Base-by-base conservation (phyloP, 1,140 invertebrate genomes). In the Oreohelix idahoensis region DNA sequence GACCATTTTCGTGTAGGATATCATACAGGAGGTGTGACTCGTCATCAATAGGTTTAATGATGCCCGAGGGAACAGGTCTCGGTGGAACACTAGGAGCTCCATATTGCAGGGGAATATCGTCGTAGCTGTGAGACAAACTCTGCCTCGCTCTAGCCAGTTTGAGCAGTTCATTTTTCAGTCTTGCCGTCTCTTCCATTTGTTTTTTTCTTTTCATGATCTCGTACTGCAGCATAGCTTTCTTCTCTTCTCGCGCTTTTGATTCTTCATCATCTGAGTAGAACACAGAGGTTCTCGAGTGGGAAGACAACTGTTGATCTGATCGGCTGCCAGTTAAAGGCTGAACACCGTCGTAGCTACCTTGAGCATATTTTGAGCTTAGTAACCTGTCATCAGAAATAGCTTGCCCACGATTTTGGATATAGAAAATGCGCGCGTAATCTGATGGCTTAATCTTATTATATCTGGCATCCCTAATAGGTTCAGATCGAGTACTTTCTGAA, bases 131-230 rank as follows among this genome's bases (percentile, higher is more conserved):
- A 38, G 88, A 85, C 78, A 89, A 84, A 42, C 86, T 84, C 39
- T 89, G 87, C 23, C 87, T 84, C 15, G 86, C 81, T 80, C 89
- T 71, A 13, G 88, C 86, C 71, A 90, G 77, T 58, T 94, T 91
- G 36, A 94, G 86, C 8, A 95, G 90, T 86, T 95, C 94, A 70
- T 94, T 93, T 87, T 95, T 94, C 10, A 95, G 89, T 38, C 94
- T 91, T 13, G 94, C 93, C 76, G 94, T 94, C 84, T 95, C 94
- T 87, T 95, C 94, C 23, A 95, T 94, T 87, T 95, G 94, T 81
- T 93, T 93, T 76, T 94, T 92, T 8, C 95, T 89, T 49, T 94
- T 92, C 4, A 94, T 94, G 79, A 95, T 95, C 90, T 95, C 95
- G 23, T 94, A 94, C 88, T 95, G 95, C 70, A 95, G 94, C 84